Evolutionary conservation across 92 coral and sea anemone species (phyloP), one percentile per base, ranked within the genome.

Genomic region (Plumapathes pennacea): DNA sequence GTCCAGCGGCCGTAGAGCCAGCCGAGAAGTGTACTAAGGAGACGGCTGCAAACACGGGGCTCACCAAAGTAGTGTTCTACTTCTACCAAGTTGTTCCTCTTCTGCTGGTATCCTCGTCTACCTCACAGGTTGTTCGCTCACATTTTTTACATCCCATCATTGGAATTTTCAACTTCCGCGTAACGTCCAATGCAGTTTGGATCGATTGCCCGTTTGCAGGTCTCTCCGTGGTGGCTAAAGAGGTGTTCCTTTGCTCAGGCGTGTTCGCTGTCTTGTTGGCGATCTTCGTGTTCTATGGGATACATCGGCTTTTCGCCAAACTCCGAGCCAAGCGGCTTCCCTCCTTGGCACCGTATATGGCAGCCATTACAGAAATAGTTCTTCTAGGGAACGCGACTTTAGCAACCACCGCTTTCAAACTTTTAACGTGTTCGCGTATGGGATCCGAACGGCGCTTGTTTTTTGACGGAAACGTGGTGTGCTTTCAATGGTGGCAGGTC

Each of bases 181-280:
- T 68, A 5, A 52, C 32, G 12, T 22, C 68, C 1, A 27, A 60
- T 5, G 44, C 53, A 20, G 54, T 36, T 25, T 38, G 71, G 4
- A n/a, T 82, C 6, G 78, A 78, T 3, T 82, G 88, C 33, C 88
- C 88, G 4, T 67, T 82, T 29, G 68, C 88, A 7, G 88, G 88
- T 18, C 51, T 82, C 52, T 67, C 67, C n/a, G 64, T 69, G 25
- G 74, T 56, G 5, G 67, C 83, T 14, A 82, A 82, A 51, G 83
- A 82, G 57, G 61, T 82, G 29, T 81, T 82, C 51, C 40, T 40
- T 5, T 61, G 67, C 4, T 54, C 32, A 32, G 76, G 62, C 13
- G 83, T 82, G 4, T 32, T 74, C 27, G 51, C 37, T 13, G 68
- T 68, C 32, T 51, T 82, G 55, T 60, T 64, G 18, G 44, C 53